Percentiles rank a stretch among this genome's conserved stretches.
These are phyloP conservation scores for Pristionchus exspectatus DNA, from an alignment of 2,888 invertebrate species.

Conservation along the genomic window DNA sequence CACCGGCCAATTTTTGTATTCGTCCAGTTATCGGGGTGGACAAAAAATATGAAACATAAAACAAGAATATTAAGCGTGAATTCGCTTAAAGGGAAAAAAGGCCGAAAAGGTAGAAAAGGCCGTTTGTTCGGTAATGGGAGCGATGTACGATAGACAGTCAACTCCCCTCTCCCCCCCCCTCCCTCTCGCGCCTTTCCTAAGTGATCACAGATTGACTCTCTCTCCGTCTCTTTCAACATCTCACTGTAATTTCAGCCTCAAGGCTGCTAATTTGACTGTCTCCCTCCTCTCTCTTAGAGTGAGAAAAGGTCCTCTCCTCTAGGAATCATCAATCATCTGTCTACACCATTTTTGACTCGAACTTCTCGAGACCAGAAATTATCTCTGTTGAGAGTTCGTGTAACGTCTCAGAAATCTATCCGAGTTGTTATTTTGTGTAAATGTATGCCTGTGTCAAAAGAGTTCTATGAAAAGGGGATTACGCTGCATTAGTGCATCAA, in stretches of 20 bases:
- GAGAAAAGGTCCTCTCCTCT: not conserved
- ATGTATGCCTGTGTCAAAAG: not conserved
- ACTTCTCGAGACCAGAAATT: not conserved
- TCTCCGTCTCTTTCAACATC: constrained; percentile 7
- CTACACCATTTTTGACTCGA: not conserved
- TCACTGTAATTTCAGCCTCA: constrained; percentile 3
- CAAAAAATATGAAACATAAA: too few relatives aligned
- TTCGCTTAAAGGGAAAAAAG: too few relatives aligned
- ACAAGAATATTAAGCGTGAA: too few relatives aligned
- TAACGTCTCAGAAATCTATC: not conserved
- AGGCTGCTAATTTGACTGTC: constrained; percentile 39
- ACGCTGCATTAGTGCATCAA: not conserved
- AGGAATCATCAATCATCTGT: not conserved
- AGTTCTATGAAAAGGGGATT: not conserved
- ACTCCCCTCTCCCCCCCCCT: not conserved
- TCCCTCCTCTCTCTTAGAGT: not conserved
- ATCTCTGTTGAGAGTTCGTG: not conserved
- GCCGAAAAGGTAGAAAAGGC: too few relatives aligned
- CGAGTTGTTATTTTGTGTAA: constrained; percentile 4
- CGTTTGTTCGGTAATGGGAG: too few relatives aligned
- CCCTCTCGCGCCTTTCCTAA: not conserved
- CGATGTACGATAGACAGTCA: too few relatives aligned
- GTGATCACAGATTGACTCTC: constrained; percentile 16
- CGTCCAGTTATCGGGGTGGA: too few relatives aligned
- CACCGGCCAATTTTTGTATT: too few relatives aligned